Evolutionary conservation across 1,140 invertebrate species (phyloP).

Genomic region (Bombus confusus): DNA sequence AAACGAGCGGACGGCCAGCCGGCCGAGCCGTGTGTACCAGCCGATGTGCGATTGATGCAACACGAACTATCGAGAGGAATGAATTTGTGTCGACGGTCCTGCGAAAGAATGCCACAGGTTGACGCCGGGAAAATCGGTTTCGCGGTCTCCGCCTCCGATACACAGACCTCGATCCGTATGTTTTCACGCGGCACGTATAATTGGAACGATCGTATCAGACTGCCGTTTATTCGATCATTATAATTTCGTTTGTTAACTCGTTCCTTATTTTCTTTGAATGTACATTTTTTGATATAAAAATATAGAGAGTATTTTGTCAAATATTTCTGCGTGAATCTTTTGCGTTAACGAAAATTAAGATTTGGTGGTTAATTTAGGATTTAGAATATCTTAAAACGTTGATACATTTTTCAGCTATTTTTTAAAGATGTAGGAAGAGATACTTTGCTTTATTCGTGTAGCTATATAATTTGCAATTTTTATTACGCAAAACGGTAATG

Average conservation of each 20-base stretch:
- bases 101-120: slow-evolving; percentile 68
- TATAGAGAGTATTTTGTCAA: neutral
- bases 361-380: neutral
- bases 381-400: no score
- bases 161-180: neutral
- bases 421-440: no score
- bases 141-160: slow-evolving; percentile 3
- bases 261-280: neutral
- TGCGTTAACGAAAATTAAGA: neutral
- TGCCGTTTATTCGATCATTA: neutral
- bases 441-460: no score
- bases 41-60: slow-evolving; percentile 66
- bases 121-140: slow-evolving; percentile 60
- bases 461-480: neutral
- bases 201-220: neutral
- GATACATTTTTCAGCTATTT: no score
- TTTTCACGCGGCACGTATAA: neutral
- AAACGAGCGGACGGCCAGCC: slow-evolving; percentile 22
- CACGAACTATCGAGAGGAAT: slow-evolving; percentile 66
- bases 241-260: neutral
- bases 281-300: neutral
- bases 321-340: neutral
- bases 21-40: slow-evolving; percentile 13
- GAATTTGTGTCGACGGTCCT: slow-evolving; percentile 63
- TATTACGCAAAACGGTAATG: neutral